Conservation (phyloP, 2,797 vertebrate genomes). For the Liparis tanakae region DNA sequence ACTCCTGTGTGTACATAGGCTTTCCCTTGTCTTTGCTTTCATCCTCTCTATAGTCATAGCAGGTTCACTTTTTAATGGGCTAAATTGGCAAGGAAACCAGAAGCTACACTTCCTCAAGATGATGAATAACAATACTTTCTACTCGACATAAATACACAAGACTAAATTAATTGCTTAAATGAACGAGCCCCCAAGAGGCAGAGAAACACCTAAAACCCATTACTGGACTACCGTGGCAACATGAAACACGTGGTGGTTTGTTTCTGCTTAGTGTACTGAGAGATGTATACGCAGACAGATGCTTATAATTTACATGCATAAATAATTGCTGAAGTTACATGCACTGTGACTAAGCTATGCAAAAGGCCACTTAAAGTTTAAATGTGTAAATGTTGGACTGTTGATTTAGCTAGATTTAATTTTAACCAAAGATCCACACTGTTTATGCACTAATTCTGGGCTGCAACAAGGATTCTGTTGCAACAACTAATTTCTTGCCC, state of each 20-base stretch:
- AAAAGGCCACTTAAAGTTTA: not conserved
- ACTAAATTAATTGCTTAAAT: conserved; percentile 68
- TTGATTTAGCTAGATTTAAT: not conserved
- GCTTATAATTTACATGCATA: not conserved
- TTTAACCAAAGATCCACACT: not conserved
- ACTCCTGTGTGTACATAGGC: conserved; percentile 12
- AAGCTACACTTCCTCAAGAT: conserved; percentile 66
- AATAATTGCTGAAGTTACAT: conserved; percentile 4
- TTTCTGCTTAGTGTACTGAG: conserved; percentile 30
- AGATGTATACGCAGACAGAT: not conserved
- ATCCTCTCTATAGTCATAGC: conserved; percentile 30
- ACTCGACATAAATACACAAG: conserved; percentile 69
- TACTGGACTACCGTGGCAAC: conserved; percentile 46
- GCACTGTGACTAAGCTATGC: not conserved
- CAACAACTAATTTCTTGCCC: not conserved
- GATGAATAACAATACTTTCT: conserved; percentile 65
- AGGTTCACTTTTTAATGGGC: conserved; percentile 61
- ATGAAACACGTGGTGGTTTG: conserved; percentile 34
- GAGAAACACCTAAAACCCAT: conserved; percentile 47
- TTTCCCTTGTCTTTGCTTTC: conserved; percentile 26
- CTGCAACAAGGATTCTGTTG: not conserved
- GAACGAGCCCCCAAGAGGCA: conserved; percentile 47
- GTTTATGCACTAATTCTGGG: not conserved
- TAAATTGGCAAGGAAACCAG: conserved; percentile 59
- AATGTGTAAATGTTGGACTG: not conserved